Evolutionary conservation across 1,140 invertebrate species (phyloP).

Genomic region (Drosophila kurseongensis): DNA sequence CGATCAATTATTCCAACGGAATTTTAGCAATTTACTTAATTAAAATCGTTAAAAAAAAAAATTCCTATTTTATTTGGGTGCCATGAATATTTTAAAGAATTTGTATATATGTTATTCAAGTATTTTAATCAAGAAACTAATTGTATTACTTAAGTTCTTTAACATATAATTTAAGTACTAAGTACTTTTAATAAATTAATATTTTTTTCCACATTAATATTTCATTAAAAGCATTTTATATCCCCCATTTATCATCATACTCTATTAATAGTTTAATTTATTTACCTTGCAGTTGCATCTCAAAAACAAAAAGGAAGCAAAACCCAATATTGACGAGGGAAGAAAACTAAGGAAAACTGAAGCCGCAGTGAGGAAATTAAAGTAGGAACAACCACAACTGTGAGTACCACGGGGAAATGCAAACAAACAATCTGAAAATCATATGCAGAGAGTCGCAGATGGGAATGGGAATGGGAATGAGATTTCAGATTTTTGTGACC

Average conservation of each 20-base stretch:
- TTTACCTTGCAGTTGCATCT: constrained; percentile 23
- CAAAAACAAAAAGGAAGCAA: constrained; percentile 9
- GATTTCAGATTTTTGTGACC: constrained; percentile 42
- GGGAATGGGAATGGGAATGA: constrained; percentile 42
- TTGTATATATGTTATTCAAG: too few relatives aligned
- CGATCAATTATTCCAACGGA: neutral
- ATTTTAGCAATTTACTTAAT: neutral
- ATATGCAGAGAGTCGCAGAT: constrained; percentile 27
- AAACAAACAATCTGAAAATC: constrained; percentile 29
- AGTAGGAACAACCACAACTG: constrained; percentile 31
- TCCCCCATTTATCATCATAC: neutral
- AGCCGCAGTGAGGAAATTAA: constrained; percentile 23
- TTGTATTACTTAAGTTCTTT: too few relatives aligned
- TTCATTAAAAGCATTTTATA: neutral
- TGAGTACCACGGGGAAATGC: constrained; percentile 15
- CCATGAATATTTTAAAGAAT: too few relatives aligned
- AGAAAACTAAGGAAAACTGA: constrained; percentile 6
- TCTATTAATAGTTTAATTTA: neutral
- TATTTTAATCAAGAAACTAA: too few relatives aligned
- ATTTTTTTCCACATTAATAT: too few relatives aligned
- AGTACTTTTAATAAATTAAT: too few relatives aligned
- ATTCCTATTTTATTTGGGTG: too few relatives aligned
- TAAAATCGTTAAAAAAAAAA: too few relatives aligned
- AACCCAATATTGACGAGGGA: constrained; percentile 2
- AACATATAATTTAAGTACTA: too few relatives aligned